Percentiles rank a stretch among this genome's conserved stretches.
phyloP scores from a whole-genome alignment of 2,888 invertebrate genomes.

The Nemapogon koenigi region DNA sequence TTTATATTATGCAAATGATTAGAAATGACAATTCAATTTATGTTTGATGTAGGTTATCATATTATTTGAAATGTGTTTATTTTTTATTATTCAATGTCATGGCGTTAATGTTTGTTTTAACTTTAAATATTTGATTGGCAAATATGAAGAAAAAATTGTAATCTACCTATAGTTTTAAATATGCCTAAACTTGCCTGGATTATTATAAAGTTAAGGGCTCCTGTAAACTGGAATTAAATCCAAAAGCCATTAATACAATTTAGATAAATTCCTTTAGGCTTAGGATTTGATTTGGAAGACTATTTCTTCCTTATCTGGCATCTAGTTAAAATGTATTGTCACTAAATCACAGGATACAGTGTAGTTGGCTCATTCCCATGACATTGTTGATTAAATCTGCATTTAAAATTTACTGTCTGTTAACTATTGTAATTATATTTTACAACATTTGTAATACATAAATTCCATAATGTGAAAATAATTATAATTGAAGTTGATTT shows the following conservation, averaged over 20 bases:
- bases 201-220: constrained; percentile 32
- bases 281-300: constrained; percentile 26
- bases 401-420: constrained; percentile 59
- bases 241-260: constrained; percentile 33
- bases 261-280: constrained; percentile 39
- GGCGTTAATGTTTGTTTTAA: constrained; percentile 22
- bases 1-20: too few species aligned
- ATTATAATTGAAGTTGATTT: constrained; percentile 56
- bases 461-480: constrained; percentile 57
- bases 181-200: constrained; percentile 56
- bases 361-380: constrained; percentile 32
- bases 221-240: constrained; percentile 37
- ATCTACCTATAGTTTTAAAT: constrained; percentile 23
- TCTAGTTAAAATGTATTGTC: constrained; percentile 15
- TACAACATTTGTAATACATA: constrained; percentile 58
- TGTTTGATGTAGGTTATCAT: too few species aligned
- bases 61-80: too few species aligned
- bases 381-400: constrained; percentile 53
- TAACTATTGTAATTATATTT: constrained; percentile 58
- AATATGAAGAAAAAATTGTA: background rate
- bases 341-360: background rate
- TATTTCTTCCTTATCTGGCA: constrained; percentile 22
- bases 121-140: background rate
- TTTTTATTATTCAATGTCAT: constrained; percentile 50
- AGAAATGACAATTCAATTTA: too few species aligned